Base-by-base conservation (phyloP, 2,888 invertebrate species). In the Tetramorium bicarinatum region DNA sequence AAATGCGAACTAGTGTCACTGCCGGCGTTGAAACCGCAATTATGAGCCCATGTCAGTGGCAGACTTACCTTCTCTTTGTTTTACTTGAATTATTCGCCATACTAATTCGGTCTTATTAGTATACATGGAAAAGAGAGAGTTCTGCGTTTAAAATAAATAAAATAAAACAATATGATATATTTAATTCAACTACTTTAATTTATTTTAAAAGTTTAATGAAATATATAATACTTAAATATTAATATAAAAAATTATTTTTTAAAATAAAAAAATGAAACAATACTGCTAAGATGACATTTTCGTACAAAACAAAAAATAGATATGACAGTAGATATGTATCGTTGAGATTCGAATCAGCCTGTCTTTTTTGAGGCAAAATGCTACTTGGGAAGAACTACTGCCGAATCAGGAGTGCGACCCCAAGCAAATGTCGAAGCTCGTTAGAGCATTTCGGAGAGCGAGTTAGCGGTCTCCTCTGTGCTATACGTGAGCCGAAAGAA, bases 401-500 rank as follows among this genome's bases (percentile, higher is more conserved):
- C 13, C 80, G 87, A 88, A 85, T 85, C 85, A 85, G 87, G 82
- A 83, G 75, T 85, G 83, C 88, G 59, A 83, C 88, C 93, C 93
- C 88, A 82, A 89, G 77, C 91, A 91, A 93, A 93, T 91, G 93
- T 93, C 93, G 92, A 92, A 91, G 91, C 93, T 93, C 93, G 93
- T 93, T 93, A 93, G 92, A 89, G 91, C 89, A 89, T 87, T 91
- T 87, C 88, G 90, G 87, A 91, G 47, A 67, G 90, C 90, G 90
- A 92, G 91, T 92, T 91, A 89, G 92, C 89, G 82, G 82, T 82
- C 80, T 83, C 72, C 84, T 85, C 80, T 67, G 75, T 85, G 84
- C 80, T 87, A 89, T 92, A 93, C 93, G 93, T 93, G 93, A 93
- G 93, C 79, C 88, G 93, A 92, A 93, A 93, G 92, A 93, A 93